A percentile compares a stretch with the other conserved stretches of the same genome.
Evolutionary conservation across 2,797 vertebrate genomes (phyloP).

Genomic region (Cirrhinus molitorella): DNA sequence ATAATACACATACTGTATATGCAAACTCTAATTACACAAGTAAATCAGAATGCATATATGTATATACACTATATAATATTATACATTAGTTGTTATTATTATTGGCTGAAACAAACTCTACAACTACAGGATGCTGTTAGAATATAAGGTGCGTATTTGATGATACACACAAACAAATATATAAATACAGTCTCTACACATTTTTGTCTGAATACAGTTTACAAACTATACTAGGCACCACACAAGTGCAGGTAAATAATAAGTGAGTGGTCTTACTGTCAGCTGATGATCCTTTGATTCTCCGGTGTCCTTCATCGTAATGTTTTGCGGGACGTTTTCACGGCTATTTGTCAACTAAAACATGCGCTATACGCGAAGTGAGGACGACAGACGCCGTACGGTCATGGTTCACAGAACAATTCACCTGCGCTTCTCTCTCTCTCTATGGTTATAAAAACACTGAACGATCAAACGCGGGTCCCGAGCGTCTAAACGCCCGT

Average conservation of each 20-base stretch:
- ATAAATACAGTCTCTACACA: not conserved
- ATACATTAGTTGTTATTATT: not conserved
- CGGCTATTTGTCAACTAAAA: constrained; percentile 7
- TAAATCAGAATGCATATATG: not conserved
- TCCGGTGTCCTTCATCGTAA: constrained; percentile 85
- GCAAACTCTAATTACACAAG: not conserved
- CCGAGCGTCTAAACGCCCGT: not conserved
- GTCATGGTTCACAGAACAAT: constrained; percentile 31
- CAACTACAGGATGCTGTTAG: not conserved
- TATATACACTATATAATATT: not conserved
- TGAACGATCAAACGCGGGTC: not conserved
- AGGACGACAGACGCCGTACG: constrained; percentile 37
- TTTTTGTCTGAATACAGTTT: not conserved
- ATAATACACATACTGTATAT: not conserved
- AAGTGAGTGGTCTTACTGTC: constrained; percentile 76
- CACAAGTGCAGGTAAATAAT: not conserved
- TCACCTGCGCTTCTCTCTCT: constrained; percentile 27
- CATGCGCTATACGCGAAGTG: constrained; percentile 39
- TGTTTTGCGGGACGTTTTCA: constrained; percentile 3
- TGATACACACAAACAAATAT: not conserved
- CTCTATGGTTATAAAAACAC: not conserved
- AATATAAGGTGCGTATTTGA: not conserved
- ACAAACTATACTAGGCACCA: not conserved
- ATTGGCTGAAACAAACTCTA: not conserved
- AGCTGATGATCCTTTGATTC: constrained; percentile 88